phyloP scores from a whole-genome alignment of 2,113 vertebrate genomes.

The Pollimyrus isidori region DNA sequence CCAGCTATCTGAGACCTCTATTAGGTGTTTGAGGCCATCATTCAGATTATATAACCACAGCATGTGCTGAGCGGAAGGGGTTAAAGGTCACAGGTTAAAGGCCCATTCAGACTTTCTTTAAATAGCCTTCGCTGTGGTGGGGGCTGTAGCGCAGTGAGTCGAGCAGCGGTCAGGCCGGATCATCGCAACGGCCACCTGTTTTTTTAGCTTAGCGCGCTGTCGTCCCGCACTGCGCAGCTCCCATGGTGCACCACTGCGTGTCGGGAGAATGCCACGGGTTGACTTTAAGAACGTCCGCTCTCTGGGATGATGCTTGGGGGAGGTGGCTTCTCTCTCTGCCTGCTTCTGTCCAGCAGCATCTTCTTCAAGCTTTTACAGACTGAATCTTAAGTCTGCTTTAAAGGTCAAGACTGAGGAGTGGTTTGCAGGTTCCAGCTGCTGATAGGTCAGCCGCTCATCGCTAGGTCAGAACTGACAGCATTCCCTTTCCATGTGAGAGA shows the following conservation, averaged over 20 bases:
- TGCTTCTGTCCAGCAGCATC: conserved; percentile 1
- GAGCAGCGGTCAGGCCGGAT: background rate
- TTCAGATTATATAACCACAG: background rate
- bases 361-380: background rate
- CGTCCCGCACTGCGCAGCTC: background rate
- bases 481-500: background rate
- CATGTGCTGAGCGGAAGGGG: background rate
- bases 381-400: background rate
- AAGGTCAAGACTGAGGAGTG: background rate
- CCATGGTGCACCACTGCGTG: background rate
- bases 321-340: background rate
- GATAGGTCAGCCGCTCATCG: background rate
- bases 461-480: background rate
- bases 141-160: background rate
- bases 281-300: background rate
- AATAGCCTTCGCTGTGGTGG: background rate
- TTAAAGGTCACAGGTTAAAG: background rate
- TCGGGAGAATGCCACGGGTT: background rate
- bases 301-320: background rate
- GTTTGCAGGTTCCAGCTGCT: background rate
- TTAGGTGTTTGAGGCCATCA: background rate
- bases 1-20: background rate
- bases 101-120: background rate
- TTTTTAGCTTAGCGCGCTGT: background rate
- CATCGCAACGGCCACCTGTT: background rate